Percentiles rank a stretch among this genome's conserved stretches.
Conservation (phyloP, 2,888 invertebrate genomes). For the Pardosa pseudoannulata region DNA sequence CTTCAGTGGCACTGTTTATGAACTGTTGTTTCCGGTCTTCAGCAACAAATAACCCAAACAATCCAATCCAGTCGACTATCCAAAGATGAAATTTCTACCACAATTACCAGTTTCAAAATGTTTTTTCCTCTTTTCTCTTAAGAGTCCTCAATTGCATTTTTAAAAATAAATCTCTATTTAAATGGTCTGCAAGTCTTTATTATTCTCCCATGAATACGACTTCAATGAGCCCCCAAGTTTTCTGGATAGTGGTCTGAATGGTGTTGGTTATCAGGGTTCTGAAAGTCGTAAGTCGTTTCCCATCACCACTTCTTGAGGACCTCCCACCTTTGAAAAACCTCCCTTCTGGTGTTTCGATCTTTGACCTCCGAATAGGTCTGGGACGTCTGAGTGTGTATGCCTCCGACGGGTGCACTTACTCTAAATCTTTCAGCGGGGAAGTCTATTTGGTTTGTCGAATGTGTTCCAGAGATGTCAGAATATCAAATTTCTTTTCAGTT, state of each 20-base stretch:
- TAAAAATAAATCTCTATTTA: too few relatives aligned
- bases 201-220: too few relatives aligned
- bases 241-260: neutral
- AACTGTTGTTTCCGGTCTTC: too few relatives aligned
- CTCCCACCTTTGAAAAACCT: neutral
- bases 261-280: constrained; percentile 2
- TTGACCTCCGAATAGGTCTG: neutral
- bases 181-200: too few relatives aligned
- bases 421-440: neutral
- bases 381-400: neutral
- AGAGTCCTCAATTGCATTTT: too few relatives aligned
- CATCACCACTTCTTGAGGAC: neutral
- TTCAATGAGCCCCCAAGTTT: neutral
- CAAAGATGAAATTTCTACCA: too few relatives aligned
- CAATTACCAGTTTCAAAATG: too few relatives aligned
- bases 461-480: neutral
- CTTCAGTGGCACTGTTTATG: too few relatives aligned
- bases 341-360: constrained; percentile 6
- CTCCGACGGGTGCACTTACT: neutral
- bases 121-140: too few relatives aligned
- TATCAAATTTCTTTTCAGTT: neutral
- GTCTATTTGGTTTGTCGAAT: neutral
- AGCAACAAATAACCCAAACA: too few relatives aligned
- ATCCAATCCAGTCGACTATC: too few relatives aligned
- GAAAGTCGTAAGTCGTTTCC: constrained; percentile 5